Evolutionary conservation across 2,888 invertebrate species (phyloP).

Genomic region (Fragum fragum): DNA sequence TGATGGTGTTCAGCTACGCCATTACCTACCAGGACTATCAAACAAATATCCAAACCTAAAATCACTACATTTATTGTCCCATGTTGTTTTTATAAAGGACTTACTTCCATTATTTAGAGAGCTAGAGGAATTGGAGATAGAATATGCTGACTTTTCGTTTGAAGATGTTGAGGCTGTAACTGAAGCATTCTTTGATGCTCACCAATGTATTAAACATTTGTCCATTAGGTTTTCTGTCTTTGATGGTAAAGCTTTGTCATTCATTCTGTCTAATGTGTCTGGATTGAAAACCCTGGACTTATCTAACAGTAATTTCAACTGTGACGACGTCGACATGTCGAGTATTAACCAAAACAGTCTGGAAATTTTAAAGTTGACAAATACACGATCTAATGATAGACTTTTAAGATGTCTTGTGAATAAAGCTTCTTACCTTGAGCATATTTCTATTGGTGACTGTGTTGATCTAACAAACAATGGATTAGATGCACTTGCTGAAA

Average conservation of each 20-base stretch:
- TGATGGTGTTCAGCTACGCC: conserved; percentile 2
- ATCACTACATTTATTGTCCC: conserved; percentile 23
- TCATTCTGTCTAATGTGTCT: conserved; percentile 25
- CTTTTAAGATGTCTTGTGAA: conserved; percentile 29
- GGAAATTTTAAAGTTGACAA: conserved; percentile 30
- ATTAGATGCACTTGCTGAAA: conserved; percentile 50
- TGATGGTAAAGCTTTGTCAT: conserved; percentile 5
- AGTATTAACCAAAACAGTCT: not conserved
- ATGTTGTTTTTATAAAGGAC: conserved; percentile 9
- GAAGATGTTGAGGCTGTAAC: conserved; percentile 1
- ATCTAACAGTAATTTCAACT: conserved; percentile 19
- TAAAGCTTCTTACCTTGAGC: conserved; percentile 27
- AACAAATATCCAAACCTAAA: conserved; percentile 39
- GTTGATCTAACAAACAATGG: conserved; percentile 66
- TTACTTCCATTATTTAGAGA: conserved; percentile 27
- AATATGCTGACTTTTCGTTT: conserved; percentile 20
- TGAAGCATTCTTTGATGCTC: conserved; percentile 27
- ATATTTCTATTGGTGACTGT: conserved; percentile 50
- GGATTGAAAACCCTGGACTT: conserved; percentile 41
- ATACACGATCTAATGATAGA: conserved; percentile 36
- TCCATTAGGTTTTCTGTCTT: conserved; percentile 32
- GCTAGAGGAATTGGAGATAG: conserved; percentile 37
- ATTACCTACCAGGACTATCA: conserved; percentile 29
- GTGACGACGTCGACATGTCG: conserved; percentile 4
- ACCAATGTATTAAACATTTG: conserved; percentile 33